These are phyloP conservation scores for Sebastolobus alascanus DNA, from an alignment of 2,797 vertebrate species.

Conservation along the genomic window DNA sequence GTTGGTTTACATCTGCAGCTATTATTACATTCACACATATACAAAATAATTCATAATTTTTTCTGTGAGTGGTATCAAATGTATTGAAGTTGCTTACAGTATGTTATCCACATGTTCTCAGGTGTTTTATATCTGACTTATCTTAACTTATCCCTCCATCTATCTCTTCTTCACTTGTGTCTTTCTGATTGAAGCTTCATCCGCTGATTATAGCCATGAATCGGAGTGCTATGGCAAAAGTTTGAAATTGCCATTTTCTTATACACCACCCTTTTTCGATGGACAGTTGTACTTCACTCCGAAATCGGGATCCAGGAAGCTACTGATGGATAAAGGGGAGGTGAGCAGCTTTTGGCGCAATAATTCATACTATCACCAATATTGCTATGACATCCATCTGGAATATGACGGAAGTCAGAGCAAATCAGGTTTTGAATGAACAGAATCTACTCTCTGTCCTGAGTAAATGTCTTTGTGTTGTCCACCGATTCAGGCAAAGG, in stretches of 20 bases:
- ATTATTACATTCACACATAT: neutral
- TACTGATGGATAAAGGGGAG: constrained; percentile 24
- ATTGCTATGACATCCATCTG: neutral
- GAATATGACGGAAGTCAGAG: neutral
- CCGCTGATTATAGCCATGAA: accelerated
- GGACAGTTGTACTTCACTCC: constrained; percentile 48
- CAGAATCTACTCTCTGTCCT: neutral
- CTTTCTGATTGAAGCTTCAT: constrained; percentile 29
- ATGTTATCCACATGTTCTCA: neutral
- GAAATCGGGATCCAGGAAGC: neutral
- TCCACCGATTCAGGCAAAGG: constrained; percentile 33
- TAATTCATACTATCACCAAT: neutral
- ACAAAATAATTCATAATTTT: neutral
- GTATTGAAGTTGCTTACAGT: neutral
- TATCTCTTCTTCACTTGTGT: constrained; percentile 3
- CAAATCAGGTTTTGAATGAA: neutral
- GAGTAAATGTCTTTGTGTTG: constrained; percentile 12
- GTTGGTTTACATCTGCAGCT: neutral
- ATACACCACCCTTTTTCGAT: accelerated
- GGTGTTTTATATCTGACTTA: neutral
- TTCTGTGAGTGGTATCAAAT: neutral
- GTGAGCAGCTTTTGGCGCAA: constrained; percentile 35
- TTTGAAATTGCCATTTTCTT: accelerated
- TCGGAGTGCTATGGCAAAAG: constrained; percentile 23
- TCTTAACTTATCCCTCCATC: neutral